A percentile compares a stretch with the other conserved stretches of the same genome.
Conservation (phyloP, 2,113 vertebrate species). For the Rhegmatorhina hoffmannsi region DNA sequence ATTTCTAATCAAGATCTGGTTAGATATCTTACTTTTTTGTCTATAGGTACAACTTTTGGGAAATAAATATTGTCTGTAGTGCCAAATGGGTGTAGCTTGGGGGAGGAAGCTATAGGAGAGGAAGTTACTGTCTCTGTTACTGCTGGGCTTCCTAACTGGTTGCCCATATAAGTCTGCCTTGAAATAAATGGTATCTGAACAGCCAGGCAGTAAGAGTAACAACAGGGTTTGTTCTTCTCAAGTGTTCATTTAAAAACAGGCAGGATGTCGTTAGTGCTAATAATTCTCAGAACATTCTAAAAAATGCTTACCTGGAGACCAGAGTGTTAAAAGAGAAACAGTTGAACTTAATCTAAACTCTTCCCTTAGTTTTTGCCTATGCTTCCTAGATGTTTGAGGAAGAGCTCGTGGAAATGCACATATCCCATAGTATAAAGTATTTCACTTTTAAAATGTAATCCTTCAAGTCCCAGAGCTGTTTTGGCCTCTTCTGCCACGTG, state of each 20-base stretch:
- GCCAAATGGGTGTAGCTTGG: neutral
- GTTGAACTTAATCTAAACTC: neutral
- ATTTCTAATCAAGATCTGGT: neutral
- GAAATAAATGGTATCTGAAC: slow-evolving; percentile 2
- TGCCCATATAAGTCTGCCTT: neutral
- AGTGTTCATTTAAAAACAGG: neutral
- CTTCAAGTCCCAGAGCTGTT: neutral
- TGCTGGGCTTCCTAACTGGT: neutral
- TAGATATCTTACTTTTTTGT: neutral
- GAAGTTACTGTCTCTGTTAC: neutral
- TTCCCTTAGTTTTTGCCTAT: neutral
- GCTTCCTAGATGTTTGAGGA: neutral
- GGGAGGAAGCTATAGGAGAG: neutral
- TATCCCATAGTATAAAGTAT: neutral
- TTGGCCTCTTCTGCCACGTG: neutral
- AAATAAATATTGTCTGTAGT: neutral
- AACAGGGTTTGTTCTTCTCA: neutral
- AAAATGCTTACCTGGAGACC: neutral
- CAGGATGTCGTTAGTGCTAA: neutral
- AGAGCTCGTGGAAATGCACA: neutral
- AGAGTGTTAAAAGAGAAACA: neutral
- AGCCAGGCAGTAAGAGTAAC: neutral
- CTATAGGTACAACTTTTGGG: neutral
- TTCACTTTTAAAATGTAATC: neutral
- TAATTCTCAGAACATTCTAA: neutral